A percentile compares a stretch with the other conserved stretches of the same genome.
Conservation (phyloP, 30 jellyfish, hydroid and myxozoan species). For the Pseudorhiza aurosa region DNA sequence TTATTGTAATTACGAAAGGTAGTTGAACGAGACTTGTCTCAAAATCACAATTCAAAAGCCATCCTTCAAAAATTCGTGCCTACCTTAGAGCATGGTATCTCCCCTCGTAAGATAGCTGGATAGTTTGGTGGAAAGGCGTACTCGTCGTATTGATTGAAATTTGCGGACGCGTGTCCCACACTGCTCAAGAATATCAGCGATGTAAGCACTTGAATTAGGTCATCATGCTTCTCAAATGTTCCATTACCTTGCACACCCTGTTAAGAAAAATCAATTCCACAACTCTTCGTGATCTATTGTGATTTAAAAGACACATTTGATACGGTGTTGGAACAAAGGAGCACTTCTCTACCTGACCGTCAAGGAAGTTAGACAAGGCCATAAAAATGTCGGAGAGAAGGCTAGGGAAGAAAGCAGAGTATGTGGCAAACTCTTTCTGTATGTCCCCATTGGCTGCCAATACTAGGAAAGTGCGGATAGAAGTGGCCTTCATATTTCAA, state of each 20-base stretch:
- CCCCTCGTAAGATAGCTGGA: slow-evolving; percentile 89
- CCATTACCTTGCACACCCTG: slow-evolving; percentile 99
- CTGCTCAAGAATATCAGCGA: slow-evolving; percentile 90
- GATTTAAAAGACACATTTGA: background rate
- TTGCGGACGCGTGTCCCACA: slow-evolving; percentile 99
- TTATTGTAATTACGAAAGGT: too few relatives aligned
- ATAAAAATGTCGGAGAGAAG: too few relatives aligned
- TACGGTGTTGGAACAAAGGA: background rate
- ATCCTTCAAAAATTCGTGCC: too few relatives aligned
- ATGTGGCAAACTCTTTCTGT: too few relatives aligned
- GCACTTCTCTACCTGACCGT: background rate
- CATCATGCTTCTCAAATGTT: slow-evolving; percentile 71
- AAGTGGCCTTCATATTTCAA: too few relatives aligned
- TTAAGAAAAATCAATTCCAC: background rate
- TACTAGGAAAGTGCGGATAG: too few relatives aligned
- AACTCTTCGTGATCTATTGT: background rate
- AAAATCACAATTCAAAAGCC: too few relatives aligned
- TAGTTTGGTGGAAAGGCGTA: slow-evolving; percentile 98
- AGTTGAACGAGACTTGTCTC: too few relatives aligned
- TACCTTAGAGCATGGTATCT: slow-evolving; percentile 84
- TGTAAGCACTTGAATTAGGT: slow-evolving; percentile 75
- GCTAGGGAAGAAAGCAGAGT: too few relatives aligned
- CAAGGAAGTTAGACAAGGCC: too few relatives aligned
- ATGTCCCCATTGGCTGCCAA: too few relatives aligned
- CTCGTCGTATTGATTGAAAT: slow-evolving; percentile 94